A percentile compares a stretch with the other conserved stretches of the same genome.
These are phyloP conservation scores for Ariopsis seemanni DNA, from an alignment of 2,113 vertebrate genomes.

Conservation along the genomic window DNA sequence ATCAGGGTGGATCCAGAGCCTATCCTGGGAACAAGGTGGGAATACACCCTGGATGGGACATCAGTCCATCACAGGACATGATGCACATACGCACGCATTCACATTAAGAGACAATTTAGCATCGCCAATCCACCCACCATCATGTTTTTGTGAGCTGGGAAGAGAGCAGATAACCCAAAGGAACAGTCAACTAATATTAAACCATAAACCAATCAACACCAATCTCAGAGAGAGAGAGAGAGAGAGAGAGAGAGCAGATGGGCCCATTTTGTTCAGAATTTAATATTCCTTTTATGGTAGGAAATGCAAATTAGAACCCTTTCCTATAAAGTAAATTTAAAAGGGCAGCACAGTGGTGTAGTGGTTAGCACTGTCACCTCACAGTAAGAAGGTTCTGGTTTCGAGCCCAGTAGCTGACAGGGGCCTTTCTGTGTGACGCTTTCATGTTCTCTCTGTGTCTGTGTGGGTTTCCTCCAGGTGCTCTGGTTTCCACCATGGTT, in stretches of 20 bases:
- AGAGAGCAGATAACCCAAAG: background rate
- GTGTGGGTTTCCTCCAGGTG: too few relatives aligned
- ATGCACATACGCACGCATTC: background rate
- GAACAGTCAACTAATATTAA: constrained; percentile 6
- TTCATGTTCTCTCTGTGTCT: too few relatives aligned
- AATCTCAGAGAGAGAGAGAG: background rate
- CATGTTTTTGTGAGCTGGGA: background rate
- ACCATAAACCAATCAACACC: background rate
- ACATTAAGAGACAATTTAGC: background rate
- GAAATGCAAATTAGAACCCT: background rate
- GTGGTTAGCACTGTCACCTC: too few relatives aligned
- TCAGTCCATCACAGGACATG: background rate
- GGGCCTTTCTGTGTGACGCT: too few relatives aligned
- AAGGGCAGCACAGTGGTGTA: too few relatives aligned
- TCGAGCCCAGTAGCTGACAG: too few relatives aligned
- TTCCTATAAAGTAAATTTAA: background rate
- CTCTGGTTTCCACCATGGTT: too few relatives aligned
- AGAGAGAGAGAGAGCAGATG: background rate
- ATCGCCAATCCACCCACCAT: background rate
- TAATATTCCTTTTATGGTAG: background rate
- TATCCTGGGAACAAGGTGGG: background rate
- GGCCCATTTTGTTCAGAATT: background rate
- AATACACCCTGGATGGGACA: background rate
- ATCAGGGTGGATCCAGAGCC: background rate
- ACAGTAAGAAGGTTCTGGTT: too few relatives aligned